Evolutionary conservation across 2,888 invertebrate genomes (phyloP).

Genomic region (Kryphioiulus occultus): DNA sequence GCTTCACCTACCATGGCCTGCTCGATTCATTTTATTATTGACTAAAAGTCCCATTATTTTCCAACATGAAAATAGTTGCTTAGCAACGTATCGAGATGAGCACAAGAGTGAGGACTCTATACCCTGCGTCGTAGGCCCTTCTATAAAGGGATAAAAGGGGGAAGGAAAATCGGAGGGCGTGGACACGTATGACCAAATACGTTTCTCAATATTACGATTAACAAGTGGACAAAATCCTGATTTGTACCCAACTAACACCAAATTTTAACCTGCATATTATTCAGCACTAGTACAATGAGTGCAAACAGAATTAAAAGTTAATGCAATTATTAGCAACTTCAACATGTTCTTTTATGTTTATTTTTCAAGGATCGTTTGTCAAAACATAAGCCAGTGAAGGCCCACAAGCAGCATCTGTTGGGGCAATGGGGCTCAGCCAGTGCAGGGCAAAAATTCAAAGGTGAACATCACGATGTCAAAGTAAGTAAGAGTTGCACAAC

Average conservation of each 20-base stretch:
- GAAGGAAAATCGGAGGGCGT: not conserved
- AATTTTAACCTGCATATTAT: too few species aligned
- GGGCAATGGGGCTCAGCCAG: constrained; percentile 20
- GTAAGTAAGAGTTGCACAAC: constrained; percentile 20
- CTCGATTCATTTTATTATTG: constrained; percentile 40
- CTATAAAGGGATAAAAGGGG: constrained; percentile 24
- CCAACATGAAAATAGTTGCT: constrained; percentile 39
- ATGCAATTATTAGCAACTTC: too few species aligned
- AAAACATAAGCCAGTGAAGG: constrained; percentile 47
- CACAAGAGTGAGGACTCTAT: not conserved
- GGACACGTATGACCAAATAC: not conserved
- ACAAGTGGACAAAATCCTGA: too few species aligned
- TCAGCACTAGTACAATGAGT: too few species aligned
- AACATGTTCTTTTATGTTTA: not conserved
- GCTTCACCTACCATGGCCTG: not conserved
- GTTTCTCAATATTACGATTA: too few species aligned
- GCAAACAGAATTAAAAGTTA: too few species aligned
- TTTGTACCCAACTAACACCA: too few species aligned
- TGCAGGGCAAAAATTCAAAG: constrained; percentile 20
- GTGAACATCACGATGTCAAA: constrained; percentile 49
- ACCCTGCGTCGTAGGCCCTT: not conserved
- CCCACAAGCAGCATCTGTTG: constrained; percentile 46
- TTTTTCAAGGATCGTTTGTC: constrained; percentile 2
- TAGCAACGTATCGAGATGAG: constrained; percentile 39
- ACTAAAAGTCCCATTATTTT: constrained; percentile 39